Evolutionary conservation across 1,140 invertebrate species (phyloP).

Genomic region (Cryptotermes secundus): DNA sequence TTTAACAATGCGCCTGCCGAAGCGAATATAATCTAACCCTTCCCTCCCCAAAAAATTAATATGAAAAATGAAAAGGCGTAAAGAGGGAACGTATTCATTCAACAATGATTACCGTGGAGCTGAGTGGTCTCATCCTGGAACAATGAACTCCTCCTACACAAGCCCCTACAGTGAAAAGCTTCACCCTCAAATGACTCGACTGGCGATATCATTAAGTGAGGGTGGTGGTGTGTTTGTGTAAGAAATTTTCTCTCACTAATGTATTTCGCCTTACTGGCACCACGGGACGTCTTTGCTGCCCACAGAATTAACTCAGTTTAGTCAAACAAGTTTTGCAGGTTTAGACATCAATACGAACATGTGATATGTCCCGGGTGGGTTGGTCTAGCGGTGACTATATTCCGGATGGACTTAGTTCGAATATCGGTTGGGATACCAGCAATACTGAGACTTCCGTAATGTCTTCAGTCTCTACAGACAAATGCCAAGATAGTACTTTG

Average conservation of each 20-base stretch:
- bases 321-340: neutral
- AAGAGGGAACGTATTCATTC: neutral
- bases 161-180: neutral
- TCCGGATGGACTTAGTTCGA: no score
- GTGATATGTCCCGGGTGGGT: no score
- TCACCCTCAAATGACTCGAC: neutral
- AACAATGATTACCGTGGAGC: neutral
- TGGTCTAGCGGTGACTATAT: no score
- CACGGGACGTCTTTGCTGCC: neutral
- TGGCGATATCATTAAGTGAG: neutral
- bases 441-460: no score
- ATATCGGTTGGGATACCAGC: no score
- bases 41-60: constrained; percentile 18
- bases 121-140: constrained; percentile 11
- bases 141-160: neutral
- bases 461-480: no score
- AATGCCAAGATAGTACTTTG: no score
- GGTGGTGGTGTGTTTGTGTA: neutral
- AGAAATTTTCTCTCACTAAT: neutral
- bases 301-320: neutral
- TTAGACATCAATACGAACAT: no score
- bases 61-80: neutral
- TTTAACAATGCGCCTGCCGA: neutral
- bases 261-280: neutral
- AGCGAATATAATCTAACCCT: neutral